phyloP scores from a whole-genome alignment of 1,140 invertebrate genomes.

The Branchinecta lynchi region DNA sequence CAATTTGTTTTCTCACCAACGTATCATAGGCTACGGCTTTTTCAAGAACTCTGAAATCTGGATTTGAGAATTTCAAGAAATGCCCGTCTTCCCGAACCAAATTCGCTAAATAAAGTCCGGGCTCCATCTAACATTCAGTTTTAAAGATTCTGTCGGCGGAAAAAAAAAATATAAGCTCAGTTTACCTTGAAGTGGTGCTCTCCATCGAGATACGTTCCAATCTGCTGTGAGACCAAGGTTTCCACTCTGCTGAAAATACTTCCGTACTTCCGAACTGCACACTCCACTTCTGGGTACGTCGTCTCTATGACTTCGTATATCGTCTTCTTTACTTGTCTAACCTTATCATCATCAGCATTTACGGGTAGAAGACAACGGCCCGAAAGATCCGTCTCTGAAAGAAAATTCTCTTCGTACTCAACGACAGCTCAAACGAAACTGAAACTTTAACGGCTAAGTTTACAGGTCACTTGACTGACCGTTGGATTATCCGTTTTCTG shows the following conservation, averaged over 20 bases:
- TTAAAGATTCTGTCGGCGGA: background rate
- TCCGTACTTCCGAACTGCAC: background rate
- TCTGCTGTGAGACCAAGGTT: background rate
- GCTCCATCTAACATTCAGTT: background rate
- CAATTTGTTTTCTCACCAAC: background rate
- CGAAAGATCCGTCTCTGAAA: no score
- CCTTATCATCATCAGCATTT: no score
- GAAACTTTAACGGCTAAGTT: no score
- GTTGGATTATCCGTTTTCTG: no score
- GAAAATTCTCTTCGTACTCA: no score
- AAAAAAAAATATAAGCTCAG: background rate
- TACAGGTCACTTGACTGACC: no score
- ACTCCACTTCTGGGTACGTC: background rate
- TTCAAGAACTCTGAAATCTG: background rate
- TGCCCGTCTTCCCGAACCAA: background rate
- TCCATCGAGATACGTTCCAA: background rate
- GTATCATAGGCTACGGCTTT: background rate
- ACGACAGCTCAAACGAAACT: no score
- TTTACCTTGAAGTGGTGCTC: constrained; percentile 1
- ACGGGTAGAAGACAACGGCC: no score
- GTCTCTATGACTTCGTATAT: background rate
- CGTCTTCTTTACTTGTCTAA: no score
- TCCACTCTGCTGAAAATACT: background rate
- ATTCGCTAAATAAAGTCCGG: background rate
- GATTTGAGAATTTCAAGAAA: background rate